Percentiles rank a stretch among this genome's conserved stretches.
phyloP scores from a whole-genome alignment of 2,113 vertebrate species.

The Herpailurus yagouaroundi region DNA sequence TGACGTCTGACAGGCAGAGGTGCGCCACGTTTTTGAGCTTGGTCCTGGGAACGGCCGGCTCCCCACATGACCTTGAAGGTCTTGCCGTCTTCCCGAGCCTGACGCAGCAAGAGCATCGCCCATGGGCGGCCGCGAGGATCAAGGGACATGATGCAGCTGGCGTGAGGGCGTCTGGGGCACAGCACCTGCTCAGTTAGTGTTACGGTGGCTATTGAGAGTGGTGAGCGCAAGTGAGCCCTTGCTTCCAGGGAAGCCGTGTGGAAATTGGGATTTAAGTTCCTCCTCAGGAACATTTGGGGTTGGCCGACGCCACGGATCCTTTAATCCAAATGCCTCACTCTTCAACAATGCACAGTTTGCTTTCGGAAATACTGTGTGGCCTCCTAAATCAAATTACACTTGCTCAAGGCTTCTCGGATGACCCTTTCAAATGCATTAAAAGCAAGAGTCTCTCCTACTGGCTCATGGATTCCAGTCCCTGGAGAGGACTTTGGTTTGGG shows the following conservation, averaged over 20 bases:
- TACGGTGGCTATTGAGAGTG: rapidly evolving
- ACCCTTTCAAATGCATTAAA: background rate
- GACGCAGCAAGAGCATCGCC: background rate
- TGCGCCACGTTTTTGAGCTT: rapidly evolving
- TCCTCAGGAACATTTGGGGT: background rate
- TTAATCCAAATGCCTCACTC: background rate
- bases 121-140: rapidly evolving
- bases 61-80: background rate
- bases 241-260: background rate
- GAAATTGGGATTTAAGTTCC: background rate
- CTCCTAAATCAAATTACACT: background rate
- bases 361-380: background rate
- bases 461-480: background rate
- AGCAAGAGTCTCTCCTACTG: rapidly evolving
- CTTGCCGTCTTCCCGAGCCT: background rate
- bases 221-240: rapidly evolving
- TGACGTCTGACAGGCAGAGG: rapidly evolving
- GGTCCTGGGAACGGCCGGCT: background rate
- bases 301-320: rapidly evolving
- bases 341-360: background rate
- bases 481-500: background rate
- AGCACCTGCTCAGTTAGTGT: rapidly evolving
- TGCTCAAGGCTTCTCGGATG: background rate
- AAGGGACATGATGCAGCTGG: rapidly evolving
- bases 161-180: background rate